A percentile compares a stretch with the other conserved stretches of the same genome.
These are phyloP conservation scores for Camponotus vicinus DNA, from an alignment of 1,140 invertebrate genomes.

Conservation along the genomic window DNA sequence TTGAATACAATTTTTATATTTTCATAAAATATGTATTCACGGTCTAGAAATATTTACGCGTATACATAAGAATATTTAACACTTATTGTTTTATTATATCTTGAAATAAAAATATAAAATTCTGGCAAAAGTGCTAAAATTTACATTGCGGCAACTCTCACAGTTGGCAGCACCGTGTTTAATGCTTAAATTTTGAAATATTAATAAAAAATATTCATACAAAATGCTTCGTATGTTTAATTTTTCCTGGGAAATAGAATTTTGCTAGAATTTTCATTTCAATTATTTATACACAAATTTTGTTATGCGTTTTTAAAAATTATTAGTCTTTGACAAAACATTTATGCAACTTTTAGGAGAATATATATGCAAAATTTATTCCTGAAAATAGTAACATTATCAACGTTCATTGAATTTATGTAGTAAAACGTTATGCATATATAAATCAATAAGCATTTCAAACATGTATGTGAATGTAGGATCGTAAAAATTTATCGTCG, in stretches of 20 bases:
- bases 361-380: constrained; percentile 15
- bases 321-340: background rate
- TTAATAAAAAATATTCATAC: constrained; percentile 35
- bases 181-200: constrained; percentile 47
- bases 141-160: constrained; percentile 26
- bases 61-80: constrained; percentile 44
- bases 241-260: background rate
- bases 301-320: background rate
- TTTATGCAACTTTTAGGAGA: background rate
- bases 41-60: constrained; percentile 31
- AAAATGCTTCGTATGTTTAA: constrained; percentile 7
- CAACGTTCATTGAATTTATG: background rate
- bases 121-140: constrained; percentile 30
- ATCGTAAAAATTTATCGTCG: background rate
- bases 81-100: constrained; percentile 25
- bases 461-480: background rate
- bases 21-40: constrained; percentile 11
- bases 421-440: background rate
- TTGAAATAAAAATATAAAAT: constrained; percentile 13
- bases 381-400: background rate
- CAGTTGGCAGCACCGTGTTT: constrained; percentile 12
- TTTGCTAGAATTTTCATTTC: background rate
- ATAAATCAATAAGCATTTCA: constrained; percentile 6
- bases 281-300: constrained; percentile 10
- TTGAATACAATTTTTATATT: constrained; percentile 42